These are phyloP conservation scores for Euura saliciscinereae DNA, from an alignment of 1,140 invertebrate genomes.

Conservation along the genomic window DNA sequence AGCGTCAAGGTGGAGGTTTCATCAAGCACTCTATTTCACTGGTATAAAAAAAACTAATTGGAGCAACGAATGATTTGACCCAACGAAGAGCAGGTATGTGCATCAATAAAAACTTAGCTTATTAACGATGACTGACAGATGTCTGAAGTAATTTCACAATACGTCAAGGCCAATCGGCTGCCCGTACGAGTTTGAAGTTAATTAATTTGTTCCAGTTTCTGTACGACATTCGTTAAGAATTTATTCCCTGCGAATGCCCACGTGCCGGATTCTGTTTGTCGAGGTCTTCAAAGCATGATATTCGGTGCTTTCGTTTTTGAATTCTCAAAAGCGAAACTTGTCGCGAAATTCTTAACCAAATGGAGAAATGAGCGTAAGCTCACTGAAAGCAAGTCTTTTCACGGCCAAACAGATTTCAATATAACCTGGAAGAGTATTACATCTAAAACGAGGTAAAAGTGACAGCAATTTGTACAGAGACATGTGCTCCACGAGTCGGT, in stretches of 20 bases:
- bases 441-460: background rate
- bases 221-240: too few relatives aligned
- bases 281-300: too few relatives aligned
- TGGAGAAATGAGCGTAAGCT: background rate
- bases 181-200: background rate
- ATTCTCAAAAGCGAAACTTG: background rate
- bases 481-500: background rate
- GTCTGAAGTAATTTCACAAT: background rate
- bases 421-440: background rate
- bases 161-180: background rate
- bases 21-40: too few relatives aligned
- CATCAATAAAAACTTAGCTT: too few relatives aligned
- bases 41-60: too few relatives aligned
- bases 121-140: background rate
- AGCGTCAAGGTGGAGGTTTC: too few relatives aligned
- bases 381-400: background rate
- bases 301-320: background rate
- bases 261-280: too few relatives aligned
- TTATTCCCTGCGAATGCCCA: too few relatives aligned
- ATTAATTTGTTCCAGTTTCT: conserved; percentile 1
- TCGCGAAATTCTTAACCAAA: background rate
- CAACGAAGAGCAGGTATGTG: too few relatives aligned
- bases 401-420: background rate
- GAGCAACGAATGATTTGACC: too few relatives aligned
- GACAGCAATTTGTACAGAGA: background rate